Conservation (phyloP, 2,113 vertebrate species). For the Microcebus lehilahytsara region DNA sequence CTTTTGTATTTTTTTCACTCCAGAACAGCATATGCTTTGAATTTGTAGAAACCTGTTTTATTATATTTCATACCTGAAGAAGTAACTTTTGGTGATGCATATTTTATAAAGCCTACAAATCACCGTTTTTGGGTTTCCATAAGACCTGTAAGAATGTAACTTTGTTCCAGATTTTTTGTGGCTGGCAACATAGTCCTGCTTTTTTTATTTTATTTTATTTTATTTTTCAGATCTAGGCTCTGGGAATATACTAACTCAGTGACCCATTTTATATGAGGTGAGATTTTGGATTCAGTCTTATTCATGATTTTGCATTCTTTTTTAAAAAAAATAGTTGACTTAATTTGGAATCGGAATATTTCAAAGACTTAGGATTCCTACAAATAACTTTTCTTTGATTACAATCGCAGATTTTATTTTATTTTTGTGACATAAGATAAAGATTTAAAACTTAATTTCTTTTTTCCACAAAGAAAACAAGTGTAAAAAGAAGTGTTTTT, state of each 20-base stretch:
- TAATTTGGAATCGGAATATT: constrained; percentile 11
- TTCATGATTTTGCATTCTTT: constrained; percentile 42
- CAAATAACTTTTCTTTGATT: constrained; percentile 44
- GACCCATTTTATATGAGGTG: constrained; percentile 63
- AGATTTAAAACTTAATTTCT: constrained; percentile 16
- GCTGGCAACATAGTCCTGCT: neutral
- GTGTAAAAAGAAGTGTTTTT: neutral
- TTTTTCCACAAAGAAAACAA: neutral
- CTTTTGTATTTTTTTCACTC: neutral
- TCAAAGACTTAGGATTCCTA: constrained; percentile 26
- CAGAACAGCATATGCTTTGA: neutral
- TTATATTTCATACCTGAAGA: neutral
- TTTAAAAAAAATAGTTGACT: constrained; percentile 1
- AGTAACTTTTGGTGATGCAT: constrained; percentile 14
- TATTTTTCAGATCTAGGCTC: neutral
- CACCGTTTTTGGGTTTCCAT: constrained; percentile 24
- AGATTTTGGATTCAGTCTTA: constrained; percentile 57
- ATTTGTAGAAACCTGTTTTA: constrained; percentile 17
- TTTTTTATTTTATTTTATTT: neutral
- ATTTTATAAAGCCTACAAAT: constrained; percentile 24
- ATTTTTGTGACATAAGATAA: neutral
- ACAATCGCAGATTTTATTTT: constrained; percentile 36
- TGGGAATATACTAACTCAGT: neutral
- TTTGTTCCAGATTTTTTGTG: constrained; percentile 34
- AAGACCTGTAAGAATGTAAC: constrained; percentile 39